These are phyloP conservation scores for Rhagoletis zephyria DNA, from an alignment of 1,140 invertebrate genomes.

Conservation along the genomic window DNA sequence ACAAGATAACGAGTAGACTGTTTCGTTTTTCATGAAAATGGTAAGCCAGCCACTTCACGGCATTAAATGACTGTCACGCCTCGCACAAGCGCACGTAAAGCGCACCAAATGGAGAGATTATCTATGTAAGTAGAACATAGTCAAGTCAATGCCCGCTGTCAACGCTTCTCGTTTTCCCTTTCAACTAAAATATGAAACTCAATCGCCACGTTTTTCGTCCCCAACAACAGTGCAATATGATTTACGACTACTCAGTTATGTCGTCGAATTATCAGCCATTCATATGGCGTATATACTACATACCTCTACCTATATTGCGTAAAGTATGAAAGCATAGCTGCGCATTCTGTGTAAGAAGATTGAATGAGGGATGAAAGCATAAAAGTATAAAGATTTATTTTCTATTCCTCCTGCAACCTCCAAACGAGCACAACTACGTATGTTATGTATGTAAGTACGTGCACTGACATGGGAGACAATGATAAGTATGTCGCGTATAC, in stretches of 20 bases:
- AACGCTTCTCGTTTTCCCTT: neutral
- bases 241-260: conserved; percentile 25
- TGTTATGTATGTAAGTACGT: neutral
- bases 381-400: conserved; percentile 1
- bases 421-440: neutral
- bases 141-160: neutral
- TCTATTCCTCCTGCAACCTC: neutral
- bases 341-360: neutral
- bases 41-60: neutral
- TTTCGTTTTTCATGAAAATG: neutral
- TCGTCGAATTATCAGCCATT: conserved; percentile 27
- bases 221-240: neutral
- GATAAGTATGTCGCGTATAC: neutral
- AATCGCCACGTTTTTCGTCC: neutral
- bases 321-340: neutral
- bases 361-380: neutral
- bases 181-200: neutral
- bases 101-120: neutral
- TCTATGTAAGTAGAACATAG: neutral
- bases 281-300: neutral
- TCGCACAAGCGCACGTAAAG: neutral
- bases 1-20: neutral
- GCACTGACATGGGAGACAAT: neutral
- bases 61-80: neutral
- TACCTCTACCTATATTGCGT: too few species aligned